Evolutionary conservation across 2,113 vertebrate genomes (phyloP), one percentile per base, ranked within the genome.

Genomic region (Pardalotus punctatus): DNA sequence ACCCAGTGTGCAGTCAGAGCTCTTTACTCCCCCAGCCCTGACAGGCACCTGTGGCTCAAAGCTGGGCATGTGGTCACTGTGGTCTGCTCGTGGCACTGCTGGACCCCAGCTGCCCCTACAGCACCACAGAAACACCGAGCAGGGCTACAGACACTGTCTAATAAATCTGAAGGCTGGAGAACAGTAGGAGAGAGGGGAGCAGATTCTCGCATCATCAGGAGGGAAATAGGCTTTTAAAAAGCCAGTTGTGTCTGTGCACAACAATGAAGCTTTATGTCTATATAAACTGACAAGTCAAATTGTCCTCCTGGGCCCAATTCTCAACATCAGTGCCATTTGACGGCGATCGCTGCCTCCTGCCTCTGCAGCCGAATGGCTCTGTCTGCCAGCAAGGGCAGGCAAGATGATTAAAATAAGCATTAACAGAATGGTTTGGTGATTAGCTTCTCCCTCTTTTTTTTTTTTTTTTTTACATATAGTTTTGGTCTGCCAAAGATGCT

Each of bases 201-300:
- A 95, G 88, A 96, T 92, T 97, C 96, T 96, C 92, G 91, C 53
- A 93, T 96, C 95, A 96, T 97, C 96, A 96, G 92, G 86, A 96
- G 83, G 86, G 82, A 97, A 91, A 92, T 15, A 97, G 97, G 74
- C 84, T 91, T 95, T 96, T 97, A 96, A 97, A 95, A 94, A 97
- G 97, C 95, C 92, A 95, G 90, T 96, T 83, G 95, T 88, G 81
- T 90, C 93, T 97, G 87, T 95, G 86, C 95, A 96, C 95, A 97
- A 94, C 94, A 97, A 96, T 96, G 95, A 94, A 97, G 96, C 93
- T 97, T 97, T 97, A 97, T 95, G 93, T 98, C 97, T 98, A 97
- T 97, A 98, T 98, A 98, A 98, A 98, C 95, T 98, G 98, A 99
- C 98, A 98, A 97, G 97, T 97, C 96, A 97, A 97, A 98, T 95